These are phyloP conservation scores for Leucozona laternaria DNA, from an alignment of 2,888 invertebrate species.

Conservation along the genomic window DNA sequence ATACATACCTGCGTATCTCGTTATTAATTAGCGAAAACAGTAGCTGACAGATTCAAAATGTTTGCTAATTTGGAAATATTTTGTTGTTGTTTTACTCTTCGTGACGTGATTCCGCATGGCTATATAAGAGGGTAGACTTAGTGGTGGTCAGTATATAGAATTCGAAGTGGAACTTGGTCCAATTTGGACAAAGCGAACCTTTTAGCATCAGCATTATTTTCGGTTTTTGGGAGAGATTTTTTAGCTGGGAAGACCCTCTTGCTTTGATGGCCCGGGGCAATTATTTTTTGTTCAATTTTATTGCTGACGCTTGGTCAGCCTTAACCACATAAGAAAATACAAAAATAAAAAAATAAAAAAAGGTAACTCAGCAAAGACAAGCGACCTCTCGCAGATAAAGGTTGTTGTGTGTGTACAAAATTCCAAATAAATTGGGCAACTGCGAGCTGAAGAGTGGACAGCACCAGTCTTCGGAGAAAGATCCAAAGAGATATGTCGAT, in stretches of 20 bases:
- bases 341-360: background rate
- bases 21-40: conserved; percentile 83
- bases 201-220: conserved; percentile 55
- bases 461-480: conserved; percentile 49
- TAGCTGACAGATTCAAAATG: conserved; percentile 83
- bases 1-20: conserved; percentile 80
- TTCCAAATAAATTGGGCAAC: conserved; percentile 75
- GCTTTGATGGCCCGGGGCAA: conserved; percentile 41
- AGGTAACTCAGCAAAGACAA: conserved; percentile 32
- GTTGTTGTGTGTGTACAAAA: conserved; percentile 46
- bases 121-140: background rate
- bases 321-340: background rate
- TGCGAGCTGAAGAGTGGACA: conserved; percentile 12
- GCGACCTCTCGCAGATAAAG: conserved; percentile 53
- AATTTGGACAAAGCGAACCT: conserved; percentile 63
- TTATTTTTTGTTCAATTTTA: conserved; percentile 72
- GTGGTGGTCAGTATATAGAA: conserved; percentile 32
- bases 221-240: conserved; percentile 34
- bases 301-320: conserved; percentile 61
- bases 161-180: conserved; percentile 44
- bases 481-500: conserved; percentile 73
- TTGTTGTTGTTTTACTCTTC: conserved; percentile 57
- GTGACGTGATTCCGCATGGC: conserved; percentile 39
- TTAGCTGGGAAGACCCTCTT: conserved; percentile 23
- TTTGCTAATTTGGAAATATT: conserved; percentile 82